Evolutionary conservation across 2,888 invertebrate genomes (phyloP).

Genomic region (Eupithecia inturbata): DNA sequence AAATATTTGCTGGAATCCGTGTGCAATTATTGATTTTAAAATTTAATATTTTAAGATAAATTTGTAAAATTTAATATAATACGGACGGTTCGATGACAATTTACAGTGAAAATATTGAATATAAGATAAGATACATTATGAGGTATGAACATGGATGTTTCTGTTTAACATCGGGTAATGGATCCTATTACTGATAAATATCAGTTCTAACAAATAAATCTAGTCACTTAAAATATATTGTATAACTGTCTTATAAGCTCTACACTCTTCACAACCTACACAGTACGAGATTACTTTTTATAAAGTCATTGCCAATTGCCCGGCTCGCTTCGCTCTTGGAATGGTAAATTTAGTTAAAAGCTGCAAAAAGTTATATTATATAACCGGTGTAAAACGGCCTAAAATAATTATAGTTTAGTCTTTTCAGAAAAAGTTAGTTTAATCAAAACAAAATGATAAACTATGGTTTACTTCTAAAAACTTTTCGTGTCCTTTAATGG

Average conservation of each 20-base stretch:
- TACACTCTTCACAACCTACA: conserved; percentile 67
- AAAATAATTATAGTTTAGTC: background rate
- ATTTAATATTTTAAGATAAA: conserved; percentile 2
- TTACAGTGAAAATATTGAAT: conserved; percentile 47
- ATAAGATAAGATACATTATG: conserved; percentile 56
- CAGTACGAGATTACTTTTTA: conserved; percentile 73
- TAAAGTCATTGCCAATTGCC: conserved; percentile 66
- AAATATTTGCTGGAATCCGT: background rate
- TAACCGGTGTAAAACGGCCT: conserved; percentile 11
- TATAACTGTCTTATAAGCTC: conserved; percentile 38
- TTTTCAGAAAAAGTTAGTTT: conserved; percentile 1
- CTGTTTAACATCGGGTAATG: conserved; percentile 30
- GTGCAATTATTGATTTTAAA: background rate
- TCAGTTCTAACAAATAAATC: conserved; percentile 11
- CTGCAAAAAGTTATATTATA: conserved; percentile 39
- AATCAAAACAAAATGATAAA: background rate
- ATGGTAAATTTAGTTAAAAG: conserved; percentile 63
- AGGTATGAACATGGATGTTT: conserved; percentile 65
- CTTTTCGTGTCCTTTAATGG: background rate
- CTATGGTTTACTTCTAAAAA: background rate
- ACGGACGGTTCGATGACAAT: conserved; percentile 56
- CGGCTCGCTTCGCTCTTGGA: conserved; percentile 61
- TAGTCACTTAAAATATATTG: conserved; percentile 12
- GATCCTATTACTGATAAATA: background rate
- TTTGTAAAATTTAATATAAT: conserved; percentile 14